Evolutionary conservation across 2,888 invertebrate species (phyloP).

Genomic region (Eilema caniola): DNA sequence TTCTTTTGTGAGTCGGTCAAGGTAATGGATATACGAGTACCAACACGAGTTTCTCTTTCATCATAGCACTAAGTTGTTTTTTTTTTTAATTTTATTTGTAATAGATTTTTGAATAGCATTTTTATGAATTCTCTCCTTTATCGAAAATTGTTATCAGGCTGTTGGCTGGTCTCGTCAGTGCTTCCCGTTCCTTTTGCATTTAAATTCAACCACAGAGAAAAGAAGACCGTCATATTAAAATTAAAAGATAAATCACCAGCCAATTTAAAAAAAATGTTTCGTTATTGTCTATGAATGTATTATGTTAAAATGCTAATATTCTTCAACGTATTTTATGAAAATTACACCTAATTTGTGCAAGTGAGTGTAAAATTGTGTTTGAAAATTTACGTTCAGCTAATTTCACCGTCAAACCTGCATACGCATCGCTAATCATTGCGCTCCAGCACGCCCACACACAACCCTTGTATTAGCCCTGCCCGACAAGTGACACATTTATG

Average conservation of each 20-base stretch:
- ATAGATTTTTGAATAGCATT: too few species aligned
- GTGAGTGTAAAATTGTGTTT: neutral
- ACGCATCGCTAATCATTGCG: neutral
- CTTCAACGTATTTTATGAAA: neutral
- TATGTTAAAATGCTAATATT: neutral
- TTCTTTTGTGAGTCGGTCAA: constrained; percentile 14
- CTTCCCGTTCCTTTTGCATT: neutral
- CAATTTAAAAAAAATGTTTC: neutral
- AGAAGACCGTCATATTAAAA: neutral
- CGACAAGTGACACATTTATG: neutral
- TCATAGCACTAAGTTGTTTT: neutral
- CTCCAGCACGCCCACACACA: neutral
- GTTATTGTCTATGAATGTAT: too few species aligned
- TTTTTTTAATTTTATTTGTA: too few species aligned
- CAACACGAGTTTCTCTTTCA: neutral
- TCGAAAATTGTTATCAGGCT: neutral
- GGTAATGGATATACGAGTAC: neutral
- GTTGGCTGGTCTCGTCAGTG: neutral
- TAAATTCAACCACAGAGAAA: neutral
- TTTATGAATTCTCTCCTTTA: too few species aligned
- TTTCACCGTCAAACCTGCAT: neutral
- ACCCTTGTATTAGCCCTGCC: neutral
- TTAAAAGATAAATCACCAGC: neutral
- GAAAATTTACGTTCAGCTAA: neutral
- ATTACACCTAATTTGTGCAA: neutral